Percentiles rank a stretch among this genome's conserved stretches.
Evolutionary conservation across 2,113 vertebrate genomes (phyloP).

Genomic region (Amazona guildingii): DNA sequence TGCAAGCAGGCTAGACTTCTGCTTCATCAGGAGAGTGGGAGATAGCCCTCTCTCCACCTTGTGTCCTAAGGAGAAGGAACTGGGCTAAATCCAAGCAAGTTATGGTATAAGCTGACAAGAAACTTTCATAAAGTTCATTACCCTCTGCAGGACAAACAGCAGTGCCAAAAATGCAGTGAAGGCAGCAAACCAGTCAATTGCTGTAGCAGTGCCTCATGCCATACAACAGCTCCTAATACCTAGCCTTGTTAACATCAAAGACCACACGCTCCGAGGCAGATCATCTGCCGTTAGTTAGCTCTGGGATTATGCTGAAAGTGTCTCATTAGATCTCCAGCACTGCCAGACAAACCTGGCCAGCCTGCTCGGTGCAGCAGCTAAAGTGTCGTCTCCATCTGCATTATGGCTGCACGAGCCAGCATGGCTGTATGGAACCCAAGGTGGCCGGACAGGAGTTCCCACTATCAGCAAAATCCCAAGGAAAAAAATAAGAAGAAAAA

Average conservation of each 20-base stretch:
- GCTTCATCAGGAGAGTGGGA: not conserved
- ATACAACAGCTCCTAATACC: not conserved
- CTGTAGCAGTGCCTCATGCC: rapidly evolving
- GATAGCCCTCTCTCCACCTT: not conserved
- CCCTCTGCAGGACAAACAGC: rapidly evolving
- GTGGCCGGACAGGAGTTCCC: not conserved
- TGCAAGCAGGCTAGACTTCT: not conserved
- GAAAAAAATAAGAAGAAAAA: not conserved
- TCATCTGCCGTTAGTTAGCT: not conserved
- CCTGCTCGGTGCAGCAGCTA: not conserved
- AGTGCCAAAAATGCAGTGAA: not conserved
- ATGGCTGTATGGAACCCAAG: not conserved
- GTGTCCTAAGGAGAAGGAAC: not conserved
- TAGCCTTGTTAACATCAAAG: not conserved
- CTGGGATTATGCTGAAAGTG: not conserved
- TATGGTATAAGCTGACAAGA: not conserved
- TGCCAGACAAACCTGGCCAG: not conserved
- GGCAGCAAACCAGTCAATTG: not conserved
- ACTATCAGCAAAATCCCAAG: slow-evolving; percentile 21
- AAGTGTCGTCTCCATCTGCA: not conserved
- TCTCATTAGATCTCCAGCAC: not conserved
- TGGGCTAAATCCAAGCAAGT: not conserved
- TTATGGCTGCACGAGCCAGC: not conserved
- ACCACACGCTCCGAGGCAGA: not conserved
- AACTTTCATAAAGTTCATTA: not conserved